A percentile compares a stretch with the other conserved stretches of the same genome.
phyloP scores from a whole-genome alignment of 2,113 vertebrate genomes.

The Mixornis gularis region DNA sequence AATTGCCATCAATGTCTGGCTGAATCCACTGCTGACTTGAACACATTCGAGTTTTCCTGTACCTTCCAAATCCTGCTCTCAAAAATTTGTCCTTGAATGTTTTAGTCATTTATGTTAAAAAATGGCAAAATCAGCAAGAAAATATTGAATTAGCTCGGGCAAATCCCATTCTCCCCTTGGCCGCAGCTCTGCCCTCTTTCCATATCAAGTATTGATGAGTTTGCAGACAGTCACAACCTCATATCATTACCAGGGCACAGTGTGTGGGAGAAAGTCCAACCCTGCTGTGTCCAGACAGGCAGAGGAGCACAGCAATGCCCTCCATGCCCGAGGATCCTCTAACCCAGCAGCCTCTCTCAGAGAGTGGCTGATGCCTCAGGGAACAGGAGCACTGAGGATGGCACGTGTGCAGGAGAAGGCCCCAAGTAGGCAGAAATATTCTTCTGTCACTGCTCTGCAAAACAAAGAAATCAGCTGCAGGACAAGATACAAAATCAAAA shows the following conservation, averaged over 20 bases:
- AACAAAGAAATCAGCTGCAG: not conserved
- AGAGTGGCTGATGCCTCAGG: not conserved
- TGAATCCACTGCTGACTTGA: not conserved
- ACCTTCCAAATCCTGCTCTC: not conserved
- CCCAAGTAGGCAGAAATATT: not conserved
- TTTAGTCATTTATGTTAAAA: not conserved
- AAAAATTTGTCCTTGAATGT: not conserved
- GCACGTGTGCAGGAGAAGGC: not conserved
- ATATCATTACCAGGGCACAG: not conserved
- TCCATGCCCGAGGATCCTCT: not conserved
- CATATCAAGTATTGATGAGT: constrained; percentile 23
- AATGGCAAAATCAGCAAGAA: not conserved
- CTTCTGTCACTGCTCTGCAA: not conserved
- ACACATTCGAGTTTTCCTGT: not conserved
- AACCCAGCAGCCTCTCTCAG: not conserved
- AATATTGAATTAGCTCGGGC: not conserved
- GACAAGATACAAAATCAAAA: not conserved
- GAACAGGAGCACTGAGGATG: not conserved
- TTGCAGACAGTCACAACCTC: not conserved
- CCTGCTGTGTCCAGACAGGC: not conserved
- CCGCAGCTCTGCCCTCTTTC: not conserved
- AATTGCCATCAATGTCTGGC: not conserved
- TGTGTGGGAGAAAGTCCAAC: not conserved
- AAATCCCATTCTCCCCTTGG: not conserved
- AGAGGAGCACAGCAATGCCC: not conserved